Base-by-base conservation (phyloP, 2,888 invertebrate species). In the Acanthosoma haemorrhoidale region DNA sequence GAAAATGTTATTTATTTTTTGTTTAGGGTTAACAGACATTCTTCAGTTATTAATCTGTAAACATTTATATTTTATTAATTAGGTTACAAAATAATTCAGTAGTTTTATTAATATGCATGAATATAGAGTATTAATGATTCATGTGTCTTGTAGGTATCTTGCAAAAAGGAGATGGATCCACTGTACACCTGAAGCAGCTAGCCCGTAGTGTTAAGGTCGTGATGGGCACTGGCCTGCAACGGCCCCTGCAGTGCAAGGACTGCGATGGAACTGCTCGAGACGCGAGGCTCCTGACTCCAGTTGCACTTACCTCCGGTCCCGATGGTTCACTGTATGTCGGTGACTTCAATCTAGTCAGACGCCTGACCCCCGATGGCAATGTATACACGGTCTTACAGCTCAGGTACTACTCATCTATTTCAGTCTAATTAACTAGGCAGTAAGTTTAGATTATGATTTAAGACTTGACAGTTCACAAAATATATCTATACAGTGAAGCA, bases 291-390 rank as follows among this genome's bases (percentile, higher is more conserved):
- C 83, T 96, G 75, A 94, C 95, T 0, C 98, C 98, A 1, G 93
- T 96, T 9, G 94, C 97, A 2, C 82, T 99, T 70, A 93, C 97
- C 2, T 92, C 94, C 18, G 96, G 95, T 25, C 91, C 96, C 11
- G 98, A 99, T 81, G 99, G 99, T 39, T 94, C 94, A 75, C 85
- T 99, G 60, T 97, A 96, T 80, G 94, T 98, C 11, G 97, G 96
- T 11, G 97, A 98, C 81, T 96, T 96, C 80, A 96, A 97, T 83
- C 86, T 95, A 68, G 94, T 96, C 66, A 87, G 96, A 43, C 85
- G 94, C 75, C 90, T 96, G 75, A 91, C 91, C 34, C 92, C 95
- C 29, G 92, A 94, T 78, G 94, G 94, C 76, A 87, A 89, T 74
- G 92, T 96, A 58, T 91, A 89, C 76, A 96, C 95, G 18, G 90